A percentile compares a stretch with the other conserved stretches of the same genome.
These are phyloP conservation scores for Pipistrellus kuhlii DNA, from an alignment of 2,797 vertebrate species.

Conservation along the genomic window DNA sequence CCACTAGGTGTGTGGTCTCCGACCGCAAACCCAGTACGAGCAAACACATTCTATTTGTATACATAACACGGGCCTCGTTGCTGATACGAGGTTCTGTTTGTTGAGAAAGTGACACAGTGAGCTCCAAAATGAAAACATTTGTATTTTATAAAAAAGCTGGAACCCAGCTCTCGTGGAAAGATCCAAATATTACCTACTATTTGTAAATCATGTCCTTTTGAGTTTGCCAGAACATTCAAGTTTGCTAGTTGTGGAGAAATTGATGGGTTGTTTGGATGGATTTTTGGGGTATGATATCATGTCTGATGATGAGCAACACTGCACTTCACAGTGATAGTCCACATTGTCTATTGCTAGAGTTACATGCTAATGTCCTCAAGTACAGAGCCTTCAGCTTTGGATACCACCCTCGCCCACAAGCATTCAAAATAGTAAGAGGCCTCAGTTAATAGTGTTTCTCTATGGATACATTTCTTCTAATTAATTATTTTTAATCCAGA, in stretches of 20 bases:
- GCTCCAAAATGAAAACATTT: slow-evolving; percentile 86
- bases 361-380: slow-evolving; percentile 70
- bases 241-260: slow-evolving; percentile 87
- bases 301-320: slow-evolving; percentile 87
- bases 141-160: slow-evolving; percentile 84
- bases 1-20: slow-evolving; percentile 82
- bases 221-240: slow-evolving; percentile 86
- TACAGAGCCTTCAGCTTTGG: neutral
- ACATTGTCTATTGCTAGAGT: slow-evolving; percentile 69
- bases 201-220: slow-evolving; percentile 88
- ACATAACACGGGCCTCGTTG: slow-evolving; percentile 58
- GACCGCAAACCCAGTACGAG: slow-evolving; percentile 71
- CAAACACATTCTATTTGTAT: slow-evolving; percentile 65
- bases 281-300: slow-evolving; percentile 88
- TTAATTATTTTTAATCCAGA: neutral
- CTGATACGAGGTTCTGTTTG: slow-evolving; percentile 77
- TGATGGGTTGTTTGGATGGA: slow-evolving; percentile 88
- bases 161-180: slow-evolving; percentile 80
- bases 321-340: slow-evolving; percentile 69
- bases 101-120: slow-evolving; percentile 79
- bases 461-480: neutral
- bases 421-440: neutral
- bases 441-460: neutral
- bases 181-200: slow-evolving; percentile 90
- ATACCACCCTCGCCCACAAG: neutral